Percentiles rank a stretch among this genome's conserved stretches.
Evolutionary conservation across 2,888 invertebrate species (phyloP).

Genomic region (Amblyjoppa fuscipennis): DNA sequence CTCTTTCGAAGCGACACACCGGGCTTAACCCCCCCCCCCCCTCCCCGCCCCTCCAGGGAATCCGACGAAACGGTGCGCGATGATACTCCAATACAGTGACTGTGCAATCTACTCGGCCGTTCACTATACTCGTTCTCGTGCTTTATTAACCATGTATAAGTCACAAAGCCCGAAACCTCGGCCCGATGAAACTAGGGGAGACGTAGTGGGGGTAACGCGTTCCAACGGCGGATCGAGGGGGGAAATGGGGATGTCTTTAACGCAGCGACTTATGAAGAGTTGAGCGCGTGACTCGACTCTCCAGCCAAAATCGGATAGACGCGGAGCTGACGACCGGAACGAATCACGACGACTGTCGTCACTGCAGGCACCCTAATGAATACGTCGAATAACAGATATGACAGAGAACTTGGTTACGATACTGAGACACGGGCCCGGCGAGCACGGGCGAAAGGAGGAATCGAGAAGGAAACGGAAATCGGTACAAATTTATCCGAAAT

Average conservation of each 20-base stretch:
- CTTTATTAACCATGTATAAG: conserved; percentile 18
- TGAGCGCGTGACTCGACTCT: neutral
- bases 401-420: neutral
- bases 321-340: no score
- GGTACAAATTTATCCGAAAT: neutral
- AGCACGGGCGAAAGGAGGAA: neutral
- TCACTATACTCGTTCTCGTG: conserved; percentile 26
- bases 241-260: neutral
- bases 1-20: conserved; percentile 34
- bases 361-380: neutral
- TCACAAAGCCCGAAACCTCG: neutral
- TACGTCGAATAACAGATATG: neutral
- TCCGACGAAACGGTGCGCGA: conserved; percentile 43
- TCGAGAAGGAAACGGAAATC: neutral
- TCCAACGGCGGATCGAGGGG: neutral
- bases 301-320: no score
- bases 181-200: neutral
- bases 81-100: conserved; percentile 57
- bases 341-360: neutral
- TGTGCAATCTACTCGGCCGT: conserved; percentile 23
- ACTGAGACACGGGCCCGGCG: neutral
- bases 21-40: conserved; percentile 2
- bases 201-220: no score
- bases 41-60: neutral
- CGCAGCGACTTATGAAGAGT: neutral